A percentile compares a stretch with the other conserved stretches of the same genome.
Evolutionary conservation across 1,140 invertebrate genomes (phyloP).

Genomic region (Diabrotica undecimpunctata): DNA sequence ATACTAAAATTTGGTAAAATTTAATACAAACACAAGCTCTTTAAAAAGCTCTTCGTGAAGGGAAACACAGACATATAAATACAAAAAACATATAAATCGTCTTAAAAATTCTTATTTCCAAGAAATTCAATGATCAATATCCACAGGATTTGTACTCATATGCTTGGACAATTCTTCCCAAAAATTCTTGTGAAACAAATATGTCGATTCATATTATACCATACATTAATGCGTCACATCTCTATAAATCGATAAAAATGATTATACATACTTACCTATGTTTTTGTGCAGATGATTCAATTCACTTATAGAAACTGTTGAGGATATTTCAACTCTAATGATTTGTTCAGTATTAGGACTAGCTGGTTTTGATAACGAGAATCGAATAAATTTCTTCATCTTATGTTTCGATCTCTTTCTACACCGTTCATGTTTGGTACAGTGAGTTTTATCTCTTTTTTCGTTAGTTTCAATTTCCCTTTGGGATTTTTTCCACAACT

Average conservation of each 20-base stretch:
- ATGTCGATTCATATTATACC: too few species aligned
- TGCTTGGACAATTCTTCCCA: too few species aligned
- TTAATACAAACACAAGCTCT: too few species aligned
- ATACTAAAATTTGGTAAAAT: too few species aligned
- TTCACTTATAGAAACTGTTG: constrained; percentile 34
- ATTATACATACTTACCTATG: neutral
- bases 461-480: neutral
- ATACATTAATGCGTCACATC: too few species aligned
- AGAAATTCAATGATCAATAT: too few species aligned
- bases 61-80: too few species aligned
- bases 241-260: neutral
- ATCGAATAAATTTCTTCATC: constrained; percentile 36
- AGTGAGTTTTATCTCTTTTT: neutral
- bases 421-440: neutral
- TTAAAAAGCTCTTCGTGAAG: too few species aligned
- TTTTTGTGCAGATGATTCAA: neutral
- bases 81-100: too few species aligned
- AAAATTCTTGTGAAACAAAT: too few species aligned
- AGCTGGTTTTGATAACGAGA: constrained; percentile 39
- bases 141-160: too few species aligned
- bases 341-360: constrained; percentile 45
- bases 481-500: constrained; percentile 24
- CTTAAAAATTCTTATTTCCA: too few species aligned
- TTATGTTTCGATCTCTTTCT: constrained; percentile 22
- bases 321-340: constrained; percentile 44